These are phyloP conservation scores for Sylvietta virens DNA, from an alignment of 2,113 vertebrate species.

Conservation along the genomic window DNA sequence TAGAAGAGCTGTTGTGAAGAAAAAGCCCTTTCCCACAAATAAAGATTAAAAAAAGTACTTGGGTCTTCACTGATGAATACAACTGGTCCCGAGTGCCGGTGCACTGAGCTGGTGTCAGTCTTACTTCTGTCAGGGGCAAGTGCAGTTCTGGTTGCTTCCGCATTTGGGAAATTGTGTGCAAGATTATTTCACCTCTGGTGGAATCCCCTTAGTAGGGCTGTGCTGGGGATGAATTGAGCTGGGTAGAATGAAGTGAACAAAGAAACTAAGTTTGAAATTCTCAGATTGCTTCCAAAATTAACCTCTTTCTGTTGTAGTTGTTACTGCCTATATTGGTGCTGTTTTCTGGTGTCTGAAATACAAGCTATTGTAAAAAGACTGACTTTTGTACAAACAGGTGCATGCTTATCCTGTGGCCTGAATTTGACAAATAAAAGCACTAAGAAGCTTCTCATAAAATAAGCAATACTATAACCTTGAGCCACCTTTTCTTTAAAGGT, in stretches of 20 bases:
- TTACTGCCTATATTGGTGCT: neutral
- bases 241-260: neutral
- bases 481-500: neutral
- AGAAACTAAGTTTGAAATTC: neutral
- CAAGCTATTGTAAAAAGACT: neutral
- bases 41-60: neutral
- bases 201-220: neutral
- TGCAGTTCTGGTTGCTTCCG: neutral
- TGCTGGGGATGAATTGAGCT: neutral
- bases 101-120: neutral
- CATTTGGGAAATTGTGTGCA: neutral
- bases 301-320: neutral
- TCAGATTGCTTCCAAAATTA: neutral
- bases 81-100: neutral
- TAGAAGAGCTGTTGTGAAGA: neutral
- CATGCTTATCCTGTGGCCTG: neutral
- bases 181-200: neutral
- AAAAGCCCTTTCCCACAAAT: neutral
- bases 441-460: neutral
- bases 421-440: neutral
- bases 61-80: neutral
- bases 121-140: neutral
- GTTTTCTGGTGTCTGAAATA: neutral
- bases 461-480: neutral
- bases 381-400: neutral